A percentile compares a stretch with the other conserved stretches of the same genome.
These are phyloP conservation scores for Morpho helenor DNA, from an alignment of 2,888 invertebrate species.

Conservation along the genomic window DNA sequence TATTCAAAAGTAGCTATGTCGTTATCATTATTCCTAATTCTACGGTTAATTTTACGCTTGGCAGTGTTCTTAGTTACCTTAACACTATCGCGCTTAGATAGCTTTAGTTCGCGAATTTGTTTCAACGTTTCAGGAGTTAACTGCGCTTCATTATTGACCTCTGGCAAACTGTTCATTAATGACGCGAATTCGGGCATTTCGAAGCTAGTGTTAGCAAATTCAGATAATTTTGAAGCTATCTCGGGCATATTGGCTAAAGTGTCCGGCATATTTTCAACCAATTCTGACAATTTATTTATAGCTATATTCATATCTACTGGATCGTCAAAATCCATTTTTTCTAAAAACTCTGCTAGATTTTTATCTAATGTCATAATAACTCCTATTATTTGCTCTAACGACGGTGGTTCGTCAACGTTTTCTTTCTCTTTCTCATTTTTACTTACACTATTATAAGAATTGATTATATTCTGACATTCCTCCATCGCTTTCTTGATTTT, in stretches of 20 bases:
- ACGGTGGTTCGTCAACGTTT: constrained; percentile 40
- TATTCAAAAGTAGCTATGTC: constrained; percentile 56
- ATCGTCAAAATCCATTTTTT: constrained; percentile 54
- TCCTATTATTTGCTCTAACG: constrained; percentile 64
- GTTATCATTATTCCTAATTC: constrained; percentile 50
- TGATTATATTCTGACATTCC: constrained; percentile 69
- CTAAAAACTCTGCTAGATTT: constrained; percentile 57
- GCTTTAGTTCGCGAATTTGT: constrained; percentile 67
- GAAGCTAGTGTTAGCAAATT: constrained; percentile 58
- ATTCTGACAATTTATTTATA: constrained; percentile 54
- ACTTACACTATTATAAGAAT: constrained; percentile 57
- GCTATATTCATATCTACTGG: constrained; percentile 44
- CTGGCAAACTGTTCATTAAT: constrained; percentile 61
- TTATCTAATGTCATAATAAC: constrained; percentile 67
- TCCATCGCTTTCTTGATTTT: constrained; percentile 73
- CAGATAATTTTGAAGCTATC: constrained; percentile 57
- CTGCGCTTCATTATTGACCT: constrained; percentile 60
- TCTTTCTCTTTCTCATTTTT: constrained; percentile 41
- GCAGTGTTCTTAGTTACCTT: constrained; percentile 70
- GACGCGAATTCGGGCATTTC: constrained; percentile 67
- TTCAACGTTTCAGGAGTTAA: constrained; percentile 68
- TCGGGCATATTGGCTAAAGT: constrained; percentile 70
- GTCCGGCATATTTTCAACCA: constrained; percentile 68
- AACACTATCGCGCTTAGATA: constrained; percentile 61
- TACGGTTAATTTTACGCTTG: constrained; percentile 61